Evolutionary conservation across 2,797 vertebrate genomes (phyloP).

Genomic region (Emys orbicularis): DNA sequence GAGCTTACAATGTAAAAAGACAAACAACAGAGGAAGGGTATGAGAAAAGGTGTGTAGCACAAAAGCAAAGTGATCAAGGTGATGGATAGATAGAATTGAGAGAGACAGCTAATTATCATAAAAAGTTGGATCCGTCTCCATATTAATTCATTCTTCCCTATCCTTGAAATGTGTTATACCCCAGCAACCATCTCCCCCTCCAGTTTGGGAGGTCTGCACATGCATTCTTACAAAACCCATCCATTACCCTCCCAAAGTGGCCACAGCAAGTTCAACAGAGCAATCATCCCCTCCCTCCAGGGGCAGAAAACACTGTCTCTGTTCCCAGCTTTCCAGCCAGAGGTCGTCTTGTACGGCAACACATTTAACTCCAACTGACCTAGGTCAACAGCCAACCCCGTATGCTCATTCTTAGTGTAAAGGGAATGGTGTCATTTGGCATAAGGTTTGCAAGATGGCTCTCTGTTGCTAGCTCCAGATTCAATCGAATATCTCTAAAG

Average conservation of each 20-base stretch:
- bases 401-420: neutral
- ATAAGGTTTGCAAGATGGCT: neutral
- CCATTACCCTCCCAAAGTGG: neutral
- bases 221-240: neutral
- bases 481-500: neutral
- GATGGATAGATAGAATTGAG: neutral
- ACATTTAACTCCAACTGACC: neutral
- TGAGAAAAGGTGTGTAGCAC: neutral
- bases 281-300: fast-evolving
- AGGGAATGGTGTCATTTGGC: neutral
- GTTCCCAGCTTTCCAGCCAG: neutral
- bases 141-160: neutral
- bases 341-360: neutral
- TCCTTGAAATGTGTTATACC: neutral
- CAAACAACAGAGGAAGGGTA: fast-evolving
- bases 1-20: neutral
- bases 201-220: neutral
- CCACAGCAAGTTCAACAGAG: neutral
- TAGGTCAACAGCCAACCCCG: neutral
- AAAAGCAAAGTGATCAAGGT: neutral
- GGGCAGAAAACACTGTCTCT: neutral
- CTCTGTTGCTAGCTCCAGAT: neutral
- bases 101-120: neutral
- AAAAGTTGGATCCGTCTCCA: fast-evolving
- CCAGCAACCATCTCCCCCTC: neutral